A percentile compares a stretch with the other conserved stretches of the same genome.
phyloP scores from a whole-genome alignment of 2,888 invertebrate genomes.

The Macrophya annulata region DNA sequence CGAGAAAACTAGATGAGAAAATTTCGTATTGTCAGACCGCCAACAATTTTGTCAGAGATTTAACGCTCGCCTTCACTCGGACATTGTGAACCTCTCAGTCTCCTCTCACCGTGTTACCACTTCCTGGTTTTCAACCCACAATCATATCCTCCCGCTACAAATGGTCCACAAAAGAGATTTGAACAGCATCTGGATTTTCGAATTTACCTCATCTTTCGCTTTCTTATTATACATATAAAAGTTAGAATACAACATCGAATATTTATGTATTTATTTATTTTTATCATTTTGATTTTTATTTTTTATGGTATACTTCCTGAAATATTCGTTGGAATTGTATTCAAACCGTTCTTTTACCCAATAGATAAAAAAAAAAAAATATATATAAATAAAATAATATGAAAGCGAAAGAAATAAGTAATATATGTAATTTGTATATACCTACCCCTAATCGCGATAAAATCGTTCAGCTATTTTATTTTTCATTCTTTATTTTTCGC shows the following conservation, averaged over 20 bases:
- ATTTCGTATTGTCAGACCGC: slow-evolving; percentile 9
- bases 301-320: neutral
- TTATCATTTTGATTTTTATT: too few species aligned
- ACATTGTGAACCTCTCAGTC: slow-evolving; percentile 9
- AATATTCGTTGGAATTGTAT: neutral
- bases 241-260: neutral
- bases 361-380: neutral
- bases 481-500: neutral
- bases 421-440: neutral
- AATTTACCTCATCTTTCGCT: neutral
- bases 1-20: neutral
- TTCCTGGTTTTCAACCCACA: slow-evolving; percentile 2
- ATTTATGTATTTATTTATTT: neutral
- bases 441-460: too few species aligned
- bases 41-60: neutral
- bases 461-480: neutral
- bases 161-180: slow-evolving; percentile 22
- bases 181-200: slow-evolving; percentile 12
- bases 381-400: neutral
- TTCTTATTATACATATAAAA: neutral
- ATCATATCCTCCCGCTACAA: neutral
- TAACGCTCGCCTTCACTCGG: slow-evolving; percentile 34
- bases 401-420: neutral
- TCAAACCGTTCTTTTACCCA: neutral
- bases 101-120: slow-evolving; percentile 20